Conservation (phyloP, 2,113 vertebrate genomes). For the Craseonycteris thonglongyai region DNA sequence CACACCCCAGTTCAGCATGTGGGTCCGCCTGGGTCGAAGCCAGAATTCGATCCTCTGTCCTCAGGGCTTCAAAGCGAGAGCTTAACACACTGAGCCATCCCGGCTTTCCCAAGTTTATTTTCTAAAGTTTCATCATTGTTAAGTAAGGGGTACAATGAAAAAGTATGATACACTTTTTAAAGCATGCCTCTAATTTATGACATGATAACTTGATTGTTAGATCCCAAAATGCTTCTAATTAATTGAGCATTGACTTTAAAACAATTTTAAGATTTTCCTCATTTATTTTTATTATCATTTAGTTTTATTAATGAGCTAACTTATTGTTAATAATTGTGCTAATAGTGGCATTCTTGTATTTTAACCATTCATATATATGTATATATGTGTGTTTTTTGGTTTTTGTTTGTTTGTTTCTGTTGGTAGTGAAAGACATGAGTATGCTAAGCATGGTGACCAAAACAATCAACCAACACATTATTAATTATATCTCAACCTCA, state of each 20-base stretch:
- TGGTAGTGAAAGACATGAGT: slow-evolving; percentile 88
- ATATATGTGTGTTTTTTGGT: too few relatives aligned
- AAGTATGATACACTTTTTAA: not conserved
- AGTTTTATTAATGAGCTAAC: not conserved
- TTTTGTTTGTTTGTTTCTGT: too few relatives aligned
- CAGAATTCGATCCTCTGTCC: too few relatives aligned
- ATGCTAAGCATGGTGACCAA: slow-evolving; percentile 91
- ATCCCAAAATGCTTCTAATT: not conserved
- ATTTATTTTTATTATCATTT: not conserved
- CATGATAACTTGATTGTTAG: not conserved
- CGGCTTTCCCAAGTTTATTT: too few relatives aligned
- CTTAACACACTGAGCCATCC: too few relatives aligned
- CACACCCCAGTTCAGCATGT: too few relatives aligned
- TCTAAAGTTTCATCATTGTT: not conserved
- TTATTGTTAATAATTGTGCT: not conserved
- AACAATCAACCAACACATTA: slow-evolving; percentile 75
- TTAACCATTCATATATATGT: not conserved
- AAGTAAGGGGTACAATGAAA: not conserved
- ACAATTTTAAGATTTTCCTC: not conserved
- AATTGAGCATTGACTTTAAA: not conserved
- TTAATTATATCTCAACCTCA: slow-evolving; percentile 83
- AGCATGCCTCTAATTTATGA: not conserved
- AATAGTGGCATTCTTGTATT: not conserved
- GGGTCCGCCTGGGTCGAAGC: too few relatives aligned
- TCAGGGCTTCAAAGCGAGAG: too few relatives aligned